Base-by-base conservation (phyloP, 1,140 invertebrate species). In the Saccostrea glomerata region DNA sequence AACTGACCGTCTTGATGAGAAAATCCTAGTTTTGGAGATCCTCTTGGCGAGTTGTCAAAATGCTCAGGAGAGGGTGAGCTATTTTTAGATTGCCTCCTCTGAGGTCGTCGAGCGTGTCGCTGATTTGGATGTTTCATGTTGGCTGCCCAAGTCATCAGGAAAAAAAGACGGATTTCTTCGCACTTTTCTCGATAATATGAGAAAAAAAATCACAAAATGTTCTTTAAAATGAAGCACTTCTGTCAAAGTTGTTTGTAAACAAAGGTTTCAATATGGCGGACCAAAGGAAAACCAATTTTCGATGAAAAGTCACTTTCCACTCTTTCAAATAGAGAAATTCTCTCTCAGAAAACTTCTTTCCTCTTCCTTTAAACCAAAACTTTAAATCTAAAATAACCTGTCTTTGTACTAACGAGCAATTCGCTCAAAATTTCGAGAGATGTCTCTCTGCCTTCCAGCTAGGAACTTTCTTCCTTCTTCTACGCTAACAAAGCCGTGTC, bases 181-280 rank as follows among this genome's bases (percentile, higher is more conserved):
- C 70, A 77, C 70, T 77, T 25, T 77, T 17, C 15, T 77, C n/a
- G 4, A 70, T n/a, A 63, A 47, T 47, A 47, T 9, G 47, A 66
- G 60, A 66, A 17, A 66, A 66, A 66, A 66, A 20, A 9, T 66
- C 20, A 66, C 20, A 66, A 66, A 30, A 30, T 77, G 9, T 17
- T n/a, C 12, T 73, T 6, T 25, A 73, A 73, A 23, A 73, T 25
- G 25, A 25, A 77, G 70, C 70, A 77, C 70, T 77, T 77, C 70
- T 77, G 70, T 77, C 70, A 77, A 30, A 36, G 36, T 54, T 56
- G n/a, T 55, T 55, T 84, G 54, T 84, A 84, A 84, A 84, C 82
- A 84, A 84, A 84, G 82, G 54, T 84, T 84, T 84, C 82, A 84
- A 84, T 54, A 84, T 84, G 82, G 82, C 82, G 82, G 70, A 77